Evolutionary conservation across 1,140 invertebrate species (phyloP).

Genomic region (Dendroctonus valens): DNA sequence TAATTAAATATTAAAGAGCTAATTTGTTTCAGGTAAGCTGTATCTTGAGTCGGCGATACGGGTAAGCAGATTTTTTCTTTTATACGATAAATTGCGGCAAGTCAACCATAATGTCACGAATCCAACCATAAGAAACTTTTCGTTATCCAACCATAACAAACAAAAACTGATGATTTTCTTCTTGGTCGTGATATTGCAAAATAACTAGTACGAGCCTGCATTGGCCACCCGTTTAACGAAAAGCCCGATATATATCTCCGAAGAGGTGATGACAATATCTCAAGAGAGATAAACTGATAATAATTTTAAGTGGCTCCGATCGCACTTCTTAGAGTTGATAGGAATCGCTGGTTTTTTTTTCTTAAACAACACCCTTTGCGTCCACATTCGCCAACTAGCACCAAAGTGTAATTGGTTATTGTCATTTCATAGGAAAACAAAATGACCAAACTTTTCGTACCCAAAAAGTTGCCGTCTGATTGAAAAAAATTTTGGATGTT

Average conservation of each 20-base stretch:
- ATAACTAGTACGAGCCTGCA: slow-evolving; percentile 2
- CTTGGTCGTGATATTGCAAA: background rate
- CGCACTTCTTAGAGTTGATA: slow-evolving; percentile 11
- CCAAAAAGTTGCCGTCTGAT: too few relatives aligned
- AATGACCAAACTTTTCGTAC: too few relatives aligned
- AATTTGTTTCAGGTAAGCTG: background rate
- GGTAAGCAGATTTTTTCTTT: background rate
- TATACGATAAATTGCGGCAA: too few relatives aligned
- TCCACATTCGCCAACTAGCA: too few relatives aligned
- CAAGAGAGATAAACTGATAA: slow-evolving; percentile 17
- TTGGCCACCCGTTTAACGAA: slow-evolving; percentile 17
- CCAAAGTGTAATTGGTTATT: too few relatives aligned
- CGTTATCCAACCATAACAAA: too few relatives aligned
- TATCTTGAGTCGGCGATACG: background rate
- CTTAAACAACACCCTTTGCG: too few relatives aligned
- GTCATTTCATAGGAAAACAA: too few relatives aligned
- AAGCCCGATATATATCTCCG: slow-evolving; percentile 9
- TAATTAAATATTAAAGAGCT: background rate
- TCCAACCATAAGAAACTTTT: too few relatives aligned
- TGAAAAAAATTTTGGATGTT: too few relatives aligned
- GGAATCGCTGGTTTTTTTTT: slow-evolving; percentile 4
- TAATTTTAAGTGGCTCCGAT: slow-evolving; percentile 20
- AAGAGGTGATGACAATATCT: slow-evolving; percentile 20
- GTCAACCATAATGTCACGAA: too few relatives aligned
- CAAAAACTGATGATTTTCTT: too few relatives aligned